Conservation (phyloP, 2,797 vertebrate genomes). For the Lophius americanus region DNA sequence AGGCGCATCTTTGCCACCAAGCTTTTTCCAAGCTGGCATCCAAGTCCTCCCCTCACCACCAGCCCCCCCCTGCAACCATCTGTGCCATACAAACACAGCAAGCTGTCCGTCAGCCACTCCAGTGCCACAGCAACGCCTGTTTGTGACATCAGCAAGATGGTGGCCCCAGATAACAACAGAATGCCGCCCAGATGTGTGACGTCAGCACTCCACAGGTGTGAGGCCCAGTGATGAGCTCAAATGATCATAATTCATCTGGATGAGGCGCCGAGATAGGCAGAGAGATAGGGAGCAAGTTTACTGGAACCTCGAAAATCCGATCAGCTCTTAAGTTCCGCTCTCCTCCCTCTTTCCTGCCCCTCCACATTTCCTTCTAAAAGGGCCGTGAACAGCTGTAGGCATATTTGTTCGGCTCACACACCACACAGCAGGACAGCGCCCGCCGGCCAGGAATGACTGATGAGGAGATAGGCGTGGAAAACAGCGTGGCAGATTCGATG, state of each 20-base stretch:
- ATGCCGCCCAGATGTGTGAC: slow-evolving; percentile 52
- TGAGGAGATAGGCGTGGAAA: slow-evolving; percentile 34
- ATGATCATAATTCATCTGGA: slow-evolving; percentile 67
- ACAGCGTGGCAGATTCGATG: slow-evolving; percentile 41
- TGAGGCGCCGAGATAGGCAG: slow-evolving; percentile 12
- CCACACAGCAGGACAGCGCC: slow-evolving; percentile 48
- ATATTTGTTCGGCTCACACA: slow-evolving; percentile 48
- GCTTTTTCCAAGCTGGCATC: slow-evolving; percentile 57
- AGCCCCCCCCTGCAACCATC: slow-evolving; percentile 63
- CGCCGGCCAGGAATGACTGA: slow-evolving; percentile 59
- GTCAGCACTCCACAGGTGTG: slow-evolving; percentile 48
- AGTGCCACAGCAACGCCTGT: slow-evolving; percentile 39
- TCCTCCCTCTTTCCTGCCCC: slow-evolving; percentile 28
- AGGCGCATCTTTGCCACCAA: slow-evolving; percentile 66
- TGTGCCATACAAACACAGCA: slow-evolving; percentile 73
- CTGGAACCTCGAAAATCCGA: slow-evolving; percentile 20
- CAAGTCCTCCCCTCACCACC: slow-evolving; percentile 30
- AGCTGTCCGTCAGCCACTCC: slow-evolving; percentile 66
- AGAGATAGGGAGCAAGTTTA: slow-evolving; percentile 16
- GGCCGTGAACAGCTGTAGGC: slow-evolving; percentile 68
- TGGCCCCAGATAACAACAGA: slow-evolving; percentile 38
- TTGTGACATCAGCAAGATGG: slow-evolving; percentile 63
- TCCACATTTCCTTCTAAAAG: slow-evolving; percentile 44
- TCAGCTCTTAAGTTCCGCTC: slow-evolving; percentile 37
- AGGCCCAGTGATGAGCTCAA: slow-evolving; percentile 59